Conservation (phyloP, 2,888 invertebrate genomes). For the Dermolepida albohirtum region DNA sequence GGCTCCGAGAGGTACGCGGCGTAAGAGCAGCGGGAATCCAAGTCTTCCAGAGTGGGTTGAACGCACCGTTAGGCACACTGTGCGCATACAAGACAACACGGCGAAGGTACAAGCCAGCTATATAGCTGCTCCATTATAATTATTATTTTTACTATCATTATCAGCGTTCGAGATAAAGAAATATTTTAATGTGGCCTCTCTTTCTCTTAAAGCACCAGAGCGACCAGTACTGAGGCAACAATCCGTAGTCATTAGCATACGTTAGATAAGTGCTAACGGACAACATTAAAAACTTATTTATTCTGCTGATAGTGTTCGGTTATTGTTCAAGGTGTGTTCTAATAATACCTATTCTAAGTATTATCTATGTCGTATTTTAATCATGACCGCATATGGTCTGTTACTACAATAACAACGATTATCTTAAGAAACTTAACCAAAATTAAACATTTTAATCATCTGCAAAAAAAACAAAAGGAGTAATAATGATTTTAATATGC, state of each 20-base stretch:
- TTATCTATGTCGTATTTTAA: too few species aligned
- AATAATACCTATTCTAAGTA: background rate
- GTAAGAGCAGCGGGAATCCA: slow-evolving; percentile 27
- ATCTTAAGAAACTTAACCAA: too few species aligned
- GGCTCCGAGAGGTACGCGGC: background rate
- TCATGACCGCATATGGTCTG: too few species aligned
- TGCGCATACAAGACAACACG: slow-evolving; percentile 1
- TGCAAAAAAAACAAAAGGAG: too few species aligned
- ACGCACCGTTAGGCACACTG: slow-evolving; percentile 40
- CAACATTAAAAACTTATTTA: background rate
- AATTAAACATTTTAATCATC: too few species aligned
- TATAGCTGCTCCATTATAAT: slow-evolving; percentile 13
- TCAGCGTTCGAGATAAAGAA: slow-evolving; percentile 23
- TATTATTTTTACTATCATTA: slow-evolving; percentile 26
- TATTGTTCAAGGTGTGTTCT: background rate
- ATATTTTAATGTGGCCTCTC: slow-evolving; percentile 16
- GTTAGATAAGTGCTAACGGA: slow-evolving; percentile 22
- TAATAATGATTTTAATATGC: too few species aligned
- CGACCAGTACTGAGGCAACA: background rate
- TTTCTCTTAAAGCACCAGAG: background rate
- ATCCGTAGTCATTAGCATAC: slow-evolving; percentile 19
- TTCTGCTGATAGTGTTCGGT: slow-evolving; percentile 1
- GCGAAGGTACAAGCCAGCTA: background rate
- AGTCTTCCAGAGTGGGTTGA: slow-evolving; percentile 36
- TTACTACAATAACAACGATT: too few species aligned